phyloP scores from a whole-genome alignment of 2,888 invertebrate genomes.

The Agrochola lychnidis region DNA sequence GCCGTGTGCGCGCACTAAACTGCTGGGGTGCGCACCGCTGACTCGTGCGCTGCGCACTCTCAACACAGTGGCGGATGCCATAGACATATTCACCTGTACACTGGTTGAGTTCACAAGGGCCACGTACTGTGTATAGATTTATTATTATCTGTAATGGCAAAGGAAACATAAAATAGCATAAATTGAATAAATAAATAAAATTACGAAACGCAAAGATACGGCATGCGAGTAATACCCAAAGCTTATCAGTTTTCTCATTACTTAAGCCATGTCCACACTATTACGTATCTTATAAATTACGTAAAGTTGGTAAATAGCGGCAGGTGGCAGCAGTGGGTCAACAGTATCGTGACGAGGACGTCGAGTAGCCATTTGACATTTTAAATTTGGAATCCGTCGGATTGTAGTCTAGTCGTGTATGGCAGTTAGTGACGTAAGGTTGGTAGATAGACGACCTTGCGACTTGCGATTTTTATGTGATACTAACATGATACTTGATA shows the following conservation, averaged over 20 bases:
- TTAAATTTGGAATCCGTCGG: conserved; percentile 62
- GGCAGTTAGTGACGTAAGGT: conserved; percentile 43
- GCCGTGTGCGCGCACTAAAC: too few species aligned
- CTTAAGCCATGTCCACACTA: conserved; percentile 67
- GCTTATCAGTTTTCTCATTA: conserved; percentile 61
- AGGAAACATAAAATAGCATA: too few species aligned
- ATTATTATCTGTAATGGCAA: too few species aligned
- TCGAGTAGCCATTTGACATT: conserved; percentile 69
- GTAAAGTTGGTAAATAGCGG: conserved; percentile 66
- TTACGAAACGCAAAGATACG: conserved; percentile 57
- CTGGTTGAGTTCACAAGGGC: too few species aligned
- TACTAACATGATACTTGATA: neutral
- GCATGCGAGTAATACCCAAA: conserved; percentile 64
- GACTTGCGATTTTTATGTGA: conserved; percentile 17
- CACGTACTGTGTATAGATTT: too few species aligned
- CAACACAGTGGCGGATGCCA: too few species aligned
- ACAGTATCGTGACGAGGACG: conserved; percentile 78
- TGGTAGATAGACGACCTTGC: conserved; percentile 39
- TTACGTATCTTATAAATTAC: conserved; percentile 68
- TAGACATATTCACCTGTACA: too few species aligned
- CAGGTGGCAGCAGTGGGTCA: conserved; percentile 73
- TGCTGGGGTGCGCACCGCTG: too few species aligned
- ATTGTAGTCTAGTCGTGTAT: conserved; percentile 49
- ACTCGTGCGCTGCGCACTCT: too few species aligned
- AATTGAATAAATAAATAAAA: conserved; percentile 14